Conservation (phyloP, 23 tunicate species). For the Trididemnum nubilum region DNA sequence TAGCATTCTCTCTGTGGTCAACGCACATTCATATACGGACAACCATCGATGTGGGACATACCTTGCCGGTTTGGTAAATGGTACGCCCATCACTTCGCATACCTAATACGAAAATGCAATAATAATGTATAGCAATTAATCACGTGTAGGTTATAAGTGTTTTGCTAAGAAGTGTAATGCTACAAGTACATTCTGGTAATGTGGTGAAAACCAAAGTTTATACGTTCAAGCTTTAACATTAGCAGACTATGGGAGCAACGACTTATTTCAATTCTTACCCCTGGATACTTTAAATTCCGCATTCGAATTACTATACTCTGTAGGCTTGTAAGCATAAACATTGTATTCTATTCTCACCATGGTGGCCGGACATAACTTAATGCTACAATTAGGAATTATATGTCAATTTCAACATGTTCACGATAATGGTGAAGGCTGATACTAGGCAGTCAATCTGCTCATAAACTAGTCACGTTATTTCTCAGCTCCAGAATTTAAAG, state of each 20-base stretch:
- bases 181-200: background rate
- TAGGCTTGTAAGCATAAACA: background rate
- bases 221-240: background rate
- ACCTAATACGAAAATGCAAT: background rate
- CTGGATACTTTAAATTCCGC: background rate
- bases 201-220: background rate
- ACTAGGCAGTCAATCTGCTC: background rate
- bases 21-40: background rate
- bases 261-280: background rate
- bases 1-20: background rate
- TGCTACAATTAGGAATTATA: background rate
- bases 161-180: background rate
- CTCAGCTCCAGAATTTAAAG: background rate
- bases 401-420: background rate
- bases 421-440: background rate
- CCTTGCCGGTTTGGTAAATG: constrained; percentile 3
- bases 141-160: background rate
- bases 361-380: background rate
- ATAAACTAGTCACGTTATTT: background rate
- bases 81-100: background rate
- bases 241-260: background rate
- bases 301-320: background rate
- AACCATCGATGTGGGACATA: constrained; percentile 11
- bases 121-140: background rate
- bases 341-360: background rate